Evolutionary conservation across 2,113 vertebrate genomes (phyloP), one percentile per base, ranked within the genome.

Genomic region (Syrmaticus mikado): DNA sequence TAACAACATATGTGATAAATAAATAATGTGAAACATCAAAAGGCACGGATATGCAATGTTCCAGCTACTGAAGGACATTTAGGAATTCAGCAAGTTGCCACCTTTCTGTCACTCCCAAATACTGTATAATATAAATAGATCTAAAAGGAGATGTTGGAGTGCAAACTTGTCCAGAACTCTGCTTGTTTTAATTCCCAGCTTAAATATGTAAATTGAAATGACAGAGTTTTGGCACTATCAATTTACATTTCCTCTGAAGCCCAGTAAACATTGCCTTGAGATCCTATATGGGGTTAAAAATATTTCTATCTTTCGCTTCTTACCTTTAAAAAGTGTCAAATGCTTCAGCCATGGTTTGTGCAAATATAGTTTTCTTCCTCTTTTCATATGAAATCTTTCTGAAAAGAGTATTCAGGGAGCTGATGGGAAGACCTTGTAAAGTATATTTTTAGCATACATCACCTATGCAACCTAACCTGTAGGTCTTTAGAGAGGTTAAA

Each of bases 1-100:
- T 97, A 98, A 83, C 88, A 97, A 97, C 95, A 91, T 96, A 97
- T 97, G 96, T 97, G 97, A 98, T 97, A 98, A 97, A 95, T 96
- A 98, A 98, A 95, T 96, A 96, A 97, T 96, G 94, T 94, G 96
- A 95, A 95, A 97, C 95, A 97, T 97, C 96, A 97, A 96, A 97
- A 97, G 97, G 94, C 97, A 97, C 1, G 22, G 96, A 94, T 95
- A 96, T 96, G 96, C 92, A 96, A 61, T 75, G 93, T 97, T 98
- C 96, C 96, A 97, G 96, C 95, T 96, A 90, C 91, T 97, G 97
- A 96, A 96, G 93, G 93, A 95, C 91, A 88, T 93, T 97, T 92
- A 93, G 93, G 11, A 97, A 98, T 97, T 96, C 96, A 97, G 93
- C 82, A 95, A 64, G 71, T 96, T 94, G 81, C 92, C 94, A 95